A percentile compares a stretch with the other conserved stretches of the same genome.
phyloP scores from a whole-genome alignment of 2,888 invertebrate genomes.

The Gastracanthus pulcherrimus region DNA sequence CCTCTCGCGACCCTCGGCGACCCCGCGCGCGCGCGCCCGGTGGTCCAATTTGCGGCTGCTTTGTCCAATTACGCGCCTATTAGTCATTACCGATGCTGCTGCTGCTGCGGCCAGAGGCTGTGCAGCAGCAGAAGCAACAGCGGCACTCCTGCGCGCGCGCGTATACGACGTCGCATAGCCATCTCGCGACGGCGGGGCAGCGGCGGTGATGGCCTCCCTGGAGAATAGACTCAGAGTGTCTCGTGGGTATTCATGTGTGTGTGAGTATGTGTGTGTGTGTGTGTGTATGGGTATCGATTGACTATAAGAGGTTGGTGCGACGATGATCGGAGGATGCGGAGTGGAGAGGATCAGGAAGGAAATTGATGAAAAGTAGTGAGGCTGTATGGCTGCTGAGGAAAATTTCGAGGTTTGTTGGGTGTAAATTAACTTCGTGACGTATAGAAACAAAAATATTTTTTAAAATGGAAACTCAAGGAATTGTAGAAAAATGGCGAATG shows the following conservation, averaged over 20 bases:
- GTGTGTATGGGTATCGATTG: slow-evolving; percentile 18
- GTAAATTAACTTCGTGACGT: no score
- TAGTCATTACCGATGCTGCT: slow-evolving; percentile 67
- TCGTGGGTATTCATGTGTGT: background rate
- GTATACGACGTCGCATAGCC: background rate
- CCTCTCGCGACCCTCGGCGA: slow-evolving; percentile 70
- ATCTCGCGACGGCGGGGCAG: background rate
- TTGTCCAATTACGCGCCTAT: slow-evolving; percentile 75
- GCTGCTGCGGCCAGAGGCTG: no score
- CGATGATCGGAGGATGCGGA: no score
- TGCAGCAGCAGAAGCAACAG: background rate
- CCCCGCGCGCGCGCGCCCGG: slow-evolving; percentile 68
- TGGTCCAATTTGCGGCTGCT: slow-evolving; percentile 78
- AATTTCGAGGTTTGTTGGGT: no score
- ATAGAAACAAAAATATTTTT: no score
- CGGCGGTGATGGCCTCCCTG: background rate
- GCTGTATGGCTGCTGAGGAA: no score
- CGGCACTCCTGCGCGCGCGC: slow-evolving; percentile 6
- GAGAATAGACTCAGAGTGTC: background rate
- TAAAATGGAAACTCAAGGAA: no score
- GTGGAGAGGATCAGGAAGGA: no score
- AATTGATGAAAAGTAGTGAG: no score
- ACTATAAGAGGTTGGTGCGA: no score
- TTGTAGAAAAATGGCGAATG: no score
- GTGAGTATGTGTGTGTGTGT: background rate